These are phyloP conservation scores for Pangasius macronema DNA, from an alignment of 2,797 vertebrate species.

Conservation along the genomic window DNA sequence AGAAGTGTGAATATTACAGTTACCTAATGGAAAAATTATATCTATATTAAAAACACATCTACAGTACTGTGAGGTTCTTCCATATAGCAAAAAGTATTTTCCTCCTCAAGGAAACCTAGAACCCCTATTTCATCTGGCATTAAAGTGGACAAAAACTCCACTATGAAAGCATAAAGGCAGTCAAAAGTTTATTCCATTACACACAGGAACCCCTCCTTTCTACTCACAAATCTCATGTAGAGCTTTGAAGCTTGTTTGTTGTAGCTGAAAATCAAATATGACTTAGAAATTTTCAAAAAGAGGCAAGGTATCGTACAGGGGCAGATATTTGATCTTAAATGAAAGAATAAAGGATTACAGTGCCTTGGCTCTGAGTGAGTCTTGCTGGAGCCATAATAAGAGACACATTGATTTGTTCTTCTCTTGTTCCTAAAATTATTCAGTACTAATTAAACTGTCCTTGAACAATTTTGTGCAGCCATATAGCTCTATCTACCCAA, in stretches of 20 bases:
- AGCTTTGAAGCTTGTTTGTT: neutral
- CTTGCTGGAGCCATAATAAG: constrained; percentile 30
- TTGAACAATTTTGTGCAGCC: constrained; percentile 17
- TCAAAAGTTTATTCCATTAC: neutral
- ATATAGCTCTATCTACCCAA: neutral
- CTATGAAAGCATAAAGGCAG: neutral
- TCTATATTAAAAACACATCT: neutral
- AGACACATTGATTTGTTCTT: constrained; percentile 33
- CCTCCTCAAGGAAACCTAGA: neutral
- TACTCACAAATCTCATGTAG: neutral
- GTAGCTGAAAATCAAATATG: neutral
- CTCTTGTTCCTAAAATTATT: constrained; percentile 27
- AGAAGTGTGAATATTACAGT: neutral
- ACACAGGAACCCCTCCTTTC: neutral
- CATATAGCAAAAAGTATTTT: neutral
- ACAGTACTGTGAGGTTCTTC: too few species aligned
- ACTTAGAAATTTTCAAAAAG: neutral
- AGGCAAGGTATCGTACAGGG: neutral
- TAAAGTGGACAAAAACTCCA: neutral
- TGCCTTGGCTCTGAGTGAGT: constrained; percentile 1
- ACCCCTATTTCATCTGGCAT: neutral
- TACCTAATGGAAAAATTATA: neutral
- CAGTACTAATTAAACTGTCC: constrained; percentile 31
- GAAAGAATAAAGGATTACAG: neutral
- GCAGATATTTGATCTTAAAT: neutral